Percentiles rank a stretch among this genome's conserved stretches.
Evolutionary conservation across 2,888 invertebrate species (phyloP).

Genomic region (Gastrophysa polygoni): DNA sequence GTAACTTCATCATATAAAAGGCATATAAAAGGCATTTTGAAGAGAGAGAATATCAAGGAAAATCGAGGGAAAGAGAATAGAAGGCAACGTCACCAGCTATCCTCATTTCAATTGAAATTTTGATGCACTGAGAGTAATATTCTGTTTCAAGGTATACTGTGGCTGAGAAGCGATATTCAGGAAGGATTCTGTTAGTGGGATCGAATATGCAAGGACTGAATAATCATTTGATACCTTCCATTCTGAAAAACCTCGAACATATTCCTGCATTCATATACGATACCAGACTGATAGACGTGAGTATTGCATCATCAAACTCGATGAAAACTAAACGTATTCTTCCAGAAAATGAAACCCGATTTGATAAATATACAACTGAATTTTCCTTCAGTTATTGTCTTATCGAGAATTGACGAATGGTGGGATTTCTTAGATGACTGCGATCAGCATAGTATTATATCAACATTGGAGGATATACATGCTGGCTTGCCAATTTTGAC

Average conservation of each 20-base stretch:
- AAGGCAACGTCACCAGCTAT: no score
- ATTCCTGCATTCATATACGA: slow-evolving; percentile 59
- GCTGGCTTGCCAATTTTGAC: slow-evolving; percentile 53
- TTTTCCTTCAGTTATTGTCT: slow-evolving; percentile 52
- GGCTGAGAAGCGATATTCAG: slow-evolving; percentile 51
- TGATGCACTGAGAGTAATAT: no score
- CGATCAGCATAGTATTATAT: slow-evolving; percentile 48
- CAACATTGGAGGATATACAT: slow-evolving; percentile 53
- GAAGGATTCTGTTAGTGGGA: slow-evolving; percentile 51
- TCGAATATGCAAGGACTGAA: slow-evolving; percentile 61
- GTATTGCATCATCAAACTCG: neutral
- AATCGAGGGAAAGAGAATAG: no score
- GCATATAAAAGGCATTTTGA: no score
- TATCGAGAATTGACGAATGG: slow-evolving; percentile 54
- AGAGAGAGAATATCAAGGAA: no score
- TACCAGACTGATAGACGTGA: slow-evolving; percentile 37
- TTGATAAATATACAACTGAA: slow-evolving; percentile 44
- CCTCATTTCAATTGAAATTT: no score
- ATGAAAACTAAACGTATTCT: slow-evolving; percentile 9
- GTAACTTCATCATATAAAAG: no score
- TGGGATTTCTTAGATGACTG: slow-evolving; percentile 53
- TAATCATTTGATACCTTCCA: slow-evolving; percentile 66
- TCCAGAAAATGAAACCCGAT: slow-evolving; percentile 27
- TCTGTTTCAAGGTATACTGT: slow-evolving; percentile 46
- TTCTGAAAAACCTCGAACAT: slow-evolving; percentile 64